Base-by-base conservation (phyloP, 2,888 invertebrate species). In the Drosophila mulleri region DNA sequence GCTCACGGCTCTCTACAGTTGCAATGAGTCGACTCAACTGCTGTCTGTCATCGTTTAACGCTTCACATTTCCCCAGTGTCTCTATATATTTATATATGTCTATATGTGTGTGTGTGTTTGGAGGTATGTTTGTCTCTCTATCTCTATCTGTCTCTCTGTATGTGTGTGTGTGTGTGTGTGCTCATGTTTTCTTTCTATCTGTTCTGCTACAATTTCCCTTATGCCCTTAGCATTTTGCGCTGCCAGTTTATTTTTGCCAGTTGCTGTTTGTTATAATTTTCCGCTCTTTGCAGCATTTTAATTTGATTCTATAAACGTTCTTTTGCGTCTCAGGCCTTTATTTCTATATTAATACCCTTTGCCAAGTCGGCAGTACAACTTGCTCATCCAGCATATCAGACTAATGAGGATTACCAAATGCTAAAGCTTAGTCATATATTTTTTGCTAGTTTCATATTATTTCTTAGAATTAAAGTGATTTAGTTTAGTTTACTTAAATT, bases 211-310 rank as follows among this genome's bases (percentile, higher is more conserved):
- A 80, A 82, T 88, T 88, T 86, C 78, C 83, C 82, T 83, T 88
- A 78, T 75, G 83, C 86, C 86, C 63, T 72, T 64, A 78, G 83
- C 88, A 74, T 70, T 75, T 66, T 76, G 52, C 70, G 62, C 59
- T 72, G 66, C 39, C 59, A 57, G 48, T 70, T 72, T 72, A 54
- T 82, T 74, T 63, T 70, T 71, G 56, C 56, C 67, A 67, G 58
- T 77, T 62, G 57, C 70, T 81, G 82, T 85, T 88, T 85, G 85
- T 79, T 77, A 88, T 91, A 90, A 91, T 90, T 91, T 91, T 90
- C 89, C 91, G 87, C 82, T 90, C 70, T 83, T 90, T 90, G 83
- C 88, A 88, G 89, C 67, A 81, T 90, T 90, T 90, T 91, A 91
- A 90, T 90, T 91, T 90, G 86, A 90, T 90, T 90, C 79, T 75